Conservation (phyloP, 2,797 vertebrate species). For the Petrocephalus sullivani region DNA sequence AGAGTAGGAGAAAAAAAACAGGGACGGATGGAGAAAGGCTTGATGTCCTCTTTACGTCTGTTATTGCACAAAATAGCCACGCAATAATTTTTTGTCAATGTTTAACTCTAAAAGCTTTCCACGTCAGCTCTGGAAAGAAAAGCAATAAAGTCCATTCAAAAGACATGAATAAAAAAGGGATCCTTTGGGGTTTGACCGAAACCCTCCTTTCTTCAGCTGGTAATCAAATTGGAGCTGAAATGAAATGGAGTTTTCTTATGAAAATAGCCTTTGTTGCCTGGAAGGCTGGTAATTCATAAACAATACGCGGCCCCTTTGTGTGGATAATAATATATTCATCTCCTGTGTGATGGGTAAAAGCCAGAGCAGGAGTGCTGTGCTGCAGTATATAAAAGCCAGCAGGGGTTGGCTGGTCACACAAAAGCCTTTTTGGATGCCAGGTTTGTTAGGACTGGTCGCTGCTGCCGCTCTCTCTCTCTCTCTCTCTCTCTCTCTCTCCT, state of each 20-base stretch:
- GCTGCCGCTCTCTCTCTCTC: constrained; percentile 46
- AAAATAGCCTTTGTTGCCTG: constrained; percentile 98
- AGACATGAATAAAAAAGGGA: constrained; percentile 80
- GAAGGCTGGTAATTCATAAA: constrained; percentile 99
- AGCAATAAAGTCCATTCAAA: constrained; percentile 96
- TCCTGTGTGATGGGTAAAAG: constrained; percentile 67
- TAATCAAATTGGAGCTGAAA: constrained; percentile 99
- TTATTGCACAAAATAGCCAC: constrained; percentile 86
- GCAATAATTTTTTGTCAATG: constrained; percentile 92
- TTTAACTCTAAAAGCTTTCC: constrained; percentile 98
- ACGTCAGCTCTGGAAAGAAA: constrained; percentile 89
- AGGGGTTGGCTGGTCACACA: constrained; percentile 20
- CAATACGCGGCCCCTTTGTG: constrained; percentile 97
- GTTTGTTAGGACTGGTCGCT: constrained; percentile 62
- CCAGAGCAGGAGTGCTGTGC: constrained; percentile 23
- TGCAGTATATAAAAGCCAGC: constrained; percentile 33
- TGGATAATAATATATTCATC: constrained; percentile 98
- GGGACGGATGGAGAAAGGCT: constrained; percentile 74
- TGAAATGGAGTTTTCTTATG: constrained; percentile 98
- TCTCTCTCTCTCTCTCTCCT: constrained; percentile 47
- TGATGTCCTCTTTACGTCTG: constrained; percentile 62
- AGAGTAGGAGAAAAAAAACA: constrained; percentile 58
- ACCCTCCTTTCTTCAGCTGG: constrained; percentile 89
- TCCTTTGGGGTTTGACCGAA: constrained; percentile 85
- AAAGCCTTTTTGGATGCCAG: constrained; percentile 23